Evolutionary conservation across 1,140 invertebrate genomes (phyloP), one percentile per base, ranked within the genome.

Genomic region (Aphelenchoides besseyi): DNA sequence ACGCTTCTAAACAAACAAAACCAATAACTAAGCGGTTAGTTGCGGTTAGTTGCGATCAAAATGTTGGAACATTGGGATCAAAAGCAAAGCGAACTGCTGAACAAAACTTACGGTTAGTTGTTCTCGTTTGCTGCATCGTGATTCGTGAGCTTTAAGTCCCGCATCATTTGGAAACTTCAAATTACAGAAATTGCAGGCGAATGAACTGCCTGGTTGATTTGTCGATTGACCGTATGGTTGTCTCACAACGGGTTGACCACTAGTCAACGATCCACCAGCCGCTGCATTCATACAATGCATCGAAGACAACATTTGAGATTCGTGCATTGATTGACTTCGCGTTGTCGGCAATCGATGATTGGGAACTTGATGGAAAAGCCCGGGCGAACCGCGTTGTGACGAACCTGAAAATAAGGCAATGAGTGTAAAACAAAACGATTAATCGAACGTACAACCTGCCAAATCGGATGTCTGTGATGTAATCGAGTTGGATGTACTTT

Each of bases 111-210:
- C 69, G 71, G 30, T 37, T 30, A 74, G 35, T 36, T 70, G 18
- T n/a, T 76, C 78, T 30, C 78, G 76, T 53, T 78, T 78, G 0
- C 59, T 69, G 69, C 76, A 78, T 54, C 79, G 68, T n/a, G 67
- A 68, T 59, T 80, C 79, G 61, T 78, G 76, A n/a, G 70, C 68
- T 29, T 81, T 53, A 18, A 78, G 59, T 26, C 78, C 76, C 1
- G 78, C 78, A 32, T 81, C 74, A 61, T 80, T 78, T 1, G 76
- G 78, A n/a, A 78, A 78, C 48, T 81, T 81, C 8, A 78, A 12
- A 28, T 73, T 54, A 41, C 76, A 78, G 35, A 69, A 81, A 23
- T 78, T 73, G 62, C 76, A 78, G 16, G 76, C 67, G 26, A 78
- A 37, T 18, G 32, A 32, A 30, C 1, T n/a, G 26, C 5, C 62